Conservation (phyloP, 1,140 invertebrate genomes). For the Trachelipus rathkii region DNA sequence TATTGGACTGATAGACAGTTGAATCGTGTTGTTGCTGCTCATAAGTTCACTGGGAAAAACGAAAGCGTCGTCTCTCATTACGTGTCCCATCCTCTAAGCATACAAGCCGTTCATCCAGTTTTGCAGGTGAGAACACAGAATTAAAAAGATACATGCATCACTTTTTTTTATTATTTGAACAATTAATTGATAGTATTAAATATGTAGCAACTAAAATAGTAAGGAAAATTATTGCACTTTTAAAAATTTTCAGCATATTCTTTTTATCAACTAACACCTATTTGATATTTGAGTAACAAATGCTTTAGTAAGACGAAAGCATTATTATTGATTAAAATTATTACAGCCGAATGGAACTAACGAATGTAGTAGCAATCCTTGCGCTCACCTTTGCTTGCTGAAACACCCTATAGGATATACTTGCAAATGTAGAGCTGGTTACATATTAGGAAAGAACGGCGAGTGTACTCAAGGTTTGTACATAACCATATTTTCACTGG, state of each 20-base stretch:
- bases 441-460: conserved; percentile 62
- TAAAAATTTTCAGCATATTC: too few relatives aligned
- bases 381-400: conserved; percentile 87
- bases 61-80: conserved; percentile 89
- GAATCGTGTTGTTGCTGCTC: conserved; percentile 65
- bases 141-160: too few relatives aligned
- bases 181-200: too few relatives aligned
- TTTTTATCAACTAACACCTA: too few relatives aligned
- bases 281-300: too few relatives aligned
- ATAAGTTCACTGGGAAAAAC: conserved; percentile 85
- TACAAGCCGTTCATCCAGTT: conserved; percentile 88
- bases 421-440: conserved; percentile 90
- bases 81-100: conserved; percentile 88
- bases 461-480: conserved; percentile 63
- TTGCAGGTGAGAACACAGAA: conserved; percentile 66
- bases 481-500: too few relatives aligned
- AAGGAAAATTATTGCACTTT: too few relatives aligned
- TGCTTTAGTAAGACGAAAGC: too few relatives aligned
- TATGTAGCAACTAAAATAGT: too few relatives aligned
- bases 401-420: conserved; percentile 68
- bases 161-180: too few relatives aligned
- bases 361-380: conserved; percentile 55
- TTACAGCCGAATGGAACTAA: conserved; percentile 37
- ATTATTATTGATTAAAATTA: neutral
- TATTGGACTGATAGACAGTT: conserved; percentile 96